Evolutionary conservation across 2,797 vertebrate species (phyloP), one percentile per base, ranked within the genome.

Genomic region (Amniataba percoides): DNA sequence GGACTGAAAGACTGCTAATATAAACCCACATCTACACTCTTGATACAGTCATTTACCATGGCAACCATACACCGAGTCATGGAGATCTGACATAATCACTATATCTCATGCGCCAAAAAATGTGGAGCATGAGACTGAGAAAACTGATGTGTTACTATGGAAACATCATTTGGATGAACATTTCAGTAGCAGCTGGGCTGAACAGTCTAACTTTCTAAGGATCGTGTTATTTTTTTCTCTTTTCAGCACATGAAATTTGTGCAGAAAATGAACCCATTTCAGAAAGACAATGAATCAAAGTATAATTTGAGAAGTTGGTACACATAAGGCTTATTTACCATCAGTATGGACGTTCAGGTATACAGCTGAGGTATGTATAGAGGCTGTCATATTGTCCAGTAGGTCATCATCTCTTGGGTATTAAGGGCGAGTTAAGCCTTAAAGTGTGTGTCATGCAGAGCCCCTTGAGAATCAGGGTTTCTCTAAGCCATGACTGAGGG

Each of bases 141-240:
- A 83, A 87, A 71, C 74, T 77, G 85, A 82, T 86, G 83, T 89
- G 88, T 92, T 87, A 63, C 88, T 78, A 88, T 90, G 85, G 86
- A 79, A 90, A 82, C 80, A 71, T 88, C 64, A 73, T 79, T 83
- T 82, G 70, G 66, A 78, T 55, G 77, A 87, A 45, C 70, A 63
- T 74, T 66, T 74, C 72, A 78, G 77, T 74, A 72, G 78, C 67
- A 80, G 73, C 80, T 65, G 56, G 49, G 63, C 64, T 73, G 71
- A 81, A 58, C 58, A 48, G 74, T 56, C 31, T 25, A 60, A 70
- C 61, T 81, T 80, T 63, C 19, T 10, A 69, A 55, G 53, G 66
- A 74, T 67, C 43, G 14, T 39, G 14, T 18, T 31, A 31, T 31
- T 31, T 45, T 36, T 18, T 39, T 56, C 45, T 27, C 18, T 56